A percentile compares a stretch with the other conserved stretches of the same genome.
phyloP scores from a whole-genome alignment of 2,113 vertebrate genomes.

The Otocyon megalotis region DNA sequence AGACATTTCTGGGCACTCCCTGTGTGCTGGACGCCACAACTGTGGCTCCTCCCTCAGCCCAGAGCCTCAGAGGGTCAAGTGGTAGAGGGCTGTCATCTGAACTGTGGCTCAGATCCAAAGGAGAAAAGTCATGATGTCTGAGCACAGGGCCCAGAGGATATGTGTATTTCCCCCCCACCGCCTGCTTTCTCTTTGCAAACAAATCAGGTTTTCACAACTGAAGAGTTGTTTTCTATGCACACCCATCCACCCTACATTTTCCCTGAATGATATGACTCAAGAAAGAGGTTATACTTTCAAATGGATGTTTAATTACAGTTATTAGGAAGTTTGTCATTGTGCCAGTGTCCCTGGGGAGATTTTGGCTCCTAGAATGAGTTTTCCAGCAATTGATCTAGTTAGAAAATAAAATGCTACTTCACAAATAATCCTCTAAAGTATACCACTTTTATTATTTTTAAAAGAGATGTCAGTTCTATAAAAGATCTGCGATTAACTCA shows the following conservation, averaged over 20 bases:
- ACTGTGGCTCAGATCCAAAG: not conserved
- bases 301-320: not conserved
- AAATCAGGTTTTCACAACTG: not conserved
- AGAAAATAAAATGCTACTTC: slow-evolving; percentile 42
- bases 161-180: not conserved
- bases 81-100: not conserved
- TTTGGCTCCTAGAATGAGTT: slow-evolving; percentile 33
- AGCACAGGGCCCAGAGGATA: not conserved
- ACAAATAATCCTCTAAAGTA: not conserved
- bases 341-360: not conserved
- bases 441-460: not conserved
- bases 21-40: not conserved
- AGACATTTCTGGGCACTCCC: not conserved
- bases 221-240: not conserved
- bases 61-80: not conserved
- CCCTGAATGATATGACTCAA: not conserved
- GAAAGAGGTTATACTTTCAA: slow-evolving; percentile 15
- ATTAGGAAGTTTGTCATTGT: not conserved
- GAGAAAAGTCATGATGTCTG: not conserved
- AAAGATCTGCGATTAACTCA: not conserved
- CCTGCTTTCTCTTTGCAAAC: not conserved
- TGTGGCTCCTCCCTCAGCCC: not conserved
- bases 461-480: not conserved
- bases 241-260: not conserved
- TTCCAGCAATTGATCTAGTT: slow-evolving; percentile 37